Conservation (phyloP, 2,113 vertebrate genomes). For the Perognathus longimembris region DNA sequence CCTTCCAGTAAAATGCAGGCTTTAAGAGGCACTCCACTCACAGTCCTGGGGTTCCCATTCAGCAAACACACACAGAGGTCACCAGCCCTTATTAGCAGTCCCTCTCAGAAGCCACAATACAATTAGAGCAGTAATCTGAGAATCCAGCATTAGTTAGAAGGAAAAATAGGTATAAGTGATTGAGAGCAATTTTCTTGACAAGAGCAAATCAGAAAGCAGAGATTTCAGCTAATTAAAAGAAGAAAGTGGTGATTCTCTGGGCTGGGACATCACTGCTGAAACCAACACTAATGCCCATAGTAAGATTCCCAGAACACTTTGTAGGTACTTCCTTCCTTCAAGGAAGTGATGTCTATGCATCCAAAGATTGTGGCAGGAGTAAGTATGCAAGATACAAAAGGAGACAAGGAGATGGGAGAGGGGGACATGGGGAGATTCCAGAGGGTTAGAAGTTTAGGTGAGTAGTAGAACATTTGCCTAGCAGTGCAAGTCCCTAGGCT, state of each 20-base stretch:
- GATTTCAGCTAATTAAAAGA: constrained; percentile 27
- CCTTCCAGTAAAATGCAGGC: not conserved
- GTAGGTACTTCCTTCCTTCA: not conserved
- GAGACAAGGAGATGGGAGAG: not conserved
- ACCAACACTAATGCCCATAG: not conserved
- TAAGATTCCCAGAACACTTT: not conserved
- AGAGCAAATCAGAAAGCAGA: constrained; percentile 1
- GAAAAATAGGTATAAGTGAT: constrained; percentile 40
- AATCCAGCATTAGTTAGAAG: constrained; percentile 31
- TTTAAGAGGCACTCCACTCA: not conserved
- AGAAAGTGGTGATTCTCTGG: not conserved
- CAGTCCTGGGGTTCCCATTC: not conserved
- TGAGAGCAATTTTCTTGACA: constrained; percentile 44
- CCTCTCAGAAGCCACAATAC: constrained; percentile 3
- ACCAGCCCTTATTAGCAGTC: not conserved
- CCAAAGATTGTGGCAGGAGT: not conserved
- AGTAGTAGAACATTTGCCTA: too few species aligned
- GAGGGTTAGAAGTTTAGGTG: too few species aligned
- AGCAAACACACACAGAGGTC: not conserved
- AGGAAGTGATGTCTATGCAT: not conserved
- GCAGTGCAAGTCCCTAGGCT: too few species aligned
- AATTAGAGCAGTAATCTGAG: constrained; percentile 44
- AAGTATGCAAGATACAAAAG: not conserved
- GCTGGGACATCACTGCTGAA: not conserved
- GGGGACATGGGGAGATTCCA: not conserved